Evolutionary conservation across 2,797 vertebrate genomes (phyloP).

Genomic region (Pseudocheirus occidentalis): DNA sequence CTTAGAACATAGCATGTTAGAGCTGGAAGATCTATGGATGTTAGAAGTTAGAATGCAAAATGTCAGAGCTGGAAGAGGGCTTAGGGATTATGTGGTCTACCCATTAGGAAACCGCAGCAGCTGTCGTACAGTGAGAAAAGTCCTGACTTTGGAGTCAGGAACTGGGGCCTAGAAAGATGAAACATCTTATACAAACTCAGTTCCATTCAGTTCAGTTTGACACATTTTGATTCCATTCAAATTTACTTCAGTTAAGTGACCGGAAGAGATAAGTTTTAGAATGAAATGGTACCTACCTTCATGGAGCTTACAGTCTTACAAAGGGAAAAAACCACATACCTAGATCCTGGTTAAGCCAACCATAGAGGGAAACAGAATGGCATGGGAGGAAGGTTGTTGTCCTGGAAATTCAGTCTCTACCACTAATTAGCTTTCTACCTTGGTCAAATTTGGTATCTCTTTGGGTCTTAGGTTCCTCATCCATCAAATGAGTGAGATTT

Average conservation of each 20-base stretch:
- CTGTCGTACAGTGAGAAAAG: not conserved
- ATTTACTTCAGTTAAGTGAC: not conserved
- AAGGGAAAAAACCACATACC: not conserved
- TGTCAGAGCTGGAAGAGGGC: not conserved
- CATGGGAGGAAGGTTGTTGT: not conserved
- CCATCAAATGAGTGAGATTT: not conserved
- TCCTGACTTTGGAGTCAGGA: not conserved
- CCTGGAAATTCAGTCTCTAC: not conserved
- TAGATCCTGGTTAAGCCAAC: not conserved
- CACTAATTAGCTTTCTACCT: not conserved
- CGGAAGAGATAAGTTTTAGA: not conserved
- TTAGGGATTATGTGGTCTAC: not conserved
- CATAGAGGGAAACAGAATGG: not conserved
- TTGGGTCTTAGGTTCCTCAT: not conserved
- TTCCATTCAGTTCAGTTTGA: not conserved
- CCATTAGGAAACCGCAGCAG: not conserved
- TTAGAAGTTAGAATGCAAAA: not conserved
- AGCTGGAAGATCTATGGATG: not conserved
- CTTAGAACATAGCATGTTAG: not conserved
- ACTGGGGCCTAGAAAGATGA: not conserved
- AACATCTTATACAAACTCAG: not conserved
- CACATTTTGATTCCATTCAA: not conserved
- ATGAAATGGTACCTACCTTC: not conserved
- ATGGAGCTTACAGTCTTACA: not conserved
- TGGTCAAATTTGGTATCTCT: not conserved